Conservation (phyloP, 2,113 vertebrate genomes). For the Macaca mulatta region DNA sequence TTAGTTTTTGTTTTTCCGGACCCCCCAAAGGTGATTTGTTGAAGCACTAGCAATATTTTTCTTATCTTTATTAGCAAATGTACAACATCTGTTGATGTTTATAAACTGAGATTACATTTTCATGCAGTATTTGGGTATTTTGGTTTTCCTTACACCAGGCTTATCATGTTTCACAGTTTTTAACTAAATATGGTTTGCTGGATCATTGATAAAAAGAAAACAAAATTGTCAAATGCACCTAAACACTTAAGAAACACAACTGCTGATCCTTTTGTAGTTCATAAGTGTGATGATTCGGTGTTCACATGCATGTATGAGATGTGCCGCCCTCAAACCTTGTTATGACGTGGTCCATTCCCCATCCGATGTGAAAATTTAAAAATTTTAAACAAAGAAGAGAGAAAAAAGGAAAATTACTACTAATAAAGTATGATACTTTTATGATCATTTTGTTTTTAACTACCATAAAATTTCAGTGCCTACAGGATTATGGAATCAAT, state of each 20-base stretch:
- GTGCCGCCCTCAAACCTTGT: too few relatives aligned
- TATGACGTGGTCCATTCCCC: too few relatives aligned
- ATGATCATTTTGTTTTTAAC: neutral
- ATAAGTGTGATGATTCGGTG: too few relatives aligned
- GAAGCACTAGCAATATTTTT: neutral
- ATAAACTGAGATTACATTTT: neutral
- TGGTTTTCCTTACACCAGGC: neutral
- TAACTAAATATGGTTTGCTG: slow-evolving; percentile 21
- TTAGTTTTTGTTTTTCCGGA: neutral
- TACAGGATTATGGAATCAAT: neutral
- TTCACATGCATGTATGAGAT: neutral
- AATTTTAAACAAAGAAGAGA: neutral
- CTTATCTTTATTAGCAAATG: neutral
- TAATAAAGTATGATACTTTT: neutral
- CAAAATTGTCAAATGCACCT: neutral
- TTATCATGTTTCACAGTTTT: slow-evolving; percentile 4
- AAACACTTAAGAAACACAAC: slow-evolving; percentile 31
- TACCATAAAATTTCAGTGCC: neutral
- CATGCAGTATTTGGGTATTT: neutral
- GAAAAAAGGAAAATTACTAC: neutral
- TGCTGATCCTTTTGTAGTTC: too few relatives aligned
- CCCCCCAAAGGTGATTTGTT: neutral
- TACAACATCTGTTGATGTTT: neutral
- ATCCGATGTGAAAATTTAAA: too few relatives aligned
- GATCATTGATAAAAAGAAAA: neutral